Conservation (phyloP, 2,113 vertebrate species). For the Apodemus speciosus region DNA sequence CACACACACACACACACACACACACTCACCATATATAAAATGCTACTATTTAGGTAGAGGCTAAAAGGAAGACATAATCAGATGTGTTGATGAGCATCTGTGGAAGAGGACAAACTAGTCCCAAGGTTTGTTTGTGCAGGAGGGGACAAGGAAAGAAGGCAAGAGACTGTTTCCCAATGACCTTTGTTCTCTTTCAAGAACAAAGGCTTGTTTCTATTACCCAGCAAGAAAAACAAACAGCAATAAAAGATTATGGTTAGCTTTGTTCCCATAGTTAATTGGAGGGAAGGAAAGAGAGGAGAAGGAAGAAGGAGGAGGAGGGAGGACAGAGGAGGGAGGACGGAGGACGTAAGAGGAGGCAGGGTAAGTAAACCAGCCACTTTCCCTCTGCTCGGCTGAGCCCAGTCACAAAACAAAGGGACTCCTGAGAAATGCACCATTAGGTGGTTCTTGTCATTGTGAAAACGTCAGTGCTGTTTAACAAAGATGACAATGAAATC, state of each 20-base stretch:
- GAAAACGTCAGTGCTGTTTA: neutral
- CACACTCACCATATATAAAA: neutral
- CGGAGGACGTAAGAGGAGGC: neutral
- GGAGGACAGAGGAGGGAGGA: neutral
- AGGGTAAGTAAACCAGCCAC: neutral
- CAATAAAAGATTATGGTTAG: constrained; percentile 41
- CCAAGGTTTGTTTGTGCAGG: neutral
- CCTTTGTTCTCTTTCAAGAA: constrained; percentile 45
- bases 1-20: neutral
- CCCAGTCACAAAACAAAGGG: neutral
- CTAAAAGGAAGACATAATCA: neutral
- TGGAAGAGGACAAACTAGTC: constrained; percentile 29
- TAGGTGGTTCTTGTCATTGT: neutral
- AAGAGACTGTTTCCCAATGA: neutral
- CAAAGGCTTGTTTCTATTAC: neutral
- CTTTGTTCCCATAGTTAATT: neutral
- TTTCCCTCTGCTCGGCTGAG: neutral
- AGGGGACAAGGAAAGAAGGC: neutral
- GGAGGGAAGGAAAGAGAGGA: constrained; percentile 1
- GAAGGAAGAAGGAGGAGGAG: neutral
- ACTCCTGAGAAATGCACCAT: neutral
- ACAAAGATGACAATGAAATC: neutral
- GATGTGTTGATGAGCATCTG: neutral
- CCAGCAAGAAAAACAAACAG: constrained; percentile 17
- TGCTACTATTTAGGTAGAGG: neutral